Evolutionary conservation across 2,888 invertebrate species (phyloP).

Genomic region (Nasonovia ribisnigri): DNA sequence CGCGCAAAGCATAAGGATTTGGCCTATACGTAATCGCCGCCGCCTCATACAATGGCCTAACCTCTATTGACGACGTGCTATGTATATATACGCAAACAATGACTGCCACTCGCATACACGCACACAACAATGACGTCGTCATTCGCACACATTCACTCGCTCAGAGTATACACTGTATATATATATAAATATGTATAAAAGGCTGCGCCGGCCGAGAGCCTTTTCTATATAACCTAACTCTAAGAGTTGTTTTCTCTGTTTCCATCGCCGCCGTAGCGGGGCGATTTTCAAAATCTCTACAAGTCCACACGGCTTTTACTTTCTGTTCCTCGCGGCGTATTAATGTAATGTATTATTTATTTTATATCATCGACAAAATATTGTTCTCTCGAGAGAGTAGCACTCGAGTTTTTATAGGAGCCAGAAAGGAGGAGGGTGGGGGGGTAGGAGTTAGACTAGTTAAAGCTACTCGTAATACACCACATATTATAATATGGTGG

Average conservation of each 20-base stretch:
- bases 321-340: background rate
- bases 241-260: constrained; percentile 3
- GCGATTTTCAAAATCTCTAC: constrained; percentile 6
- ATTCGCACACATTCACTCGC: background rate
- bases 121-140: constrained; percentile 23
- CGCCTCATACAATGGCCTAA: constrained; percentile 29
- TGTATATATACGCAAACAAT: constrained; percentile 32
- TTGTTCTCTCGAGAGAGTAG: background rate
- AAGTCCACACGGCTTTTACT: background rate
- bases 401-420: background rate
- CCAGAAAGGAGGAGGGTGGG: no score
- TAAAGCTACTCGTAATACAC: background rate
- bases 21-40: constrained; percentile 30
- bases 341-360: constrained; percentile 4
- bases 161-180: background rate
- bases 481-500: background rate
- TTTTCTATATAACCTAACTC: background rate
- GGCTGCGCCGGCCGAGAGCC: background rate
- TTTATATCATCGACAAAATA: background rate
- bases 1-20: constrained; percentile 31
- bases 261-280: background rate
- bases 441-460: background rate
- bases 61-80: constrained; percentile 33
- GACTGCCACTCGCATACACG: constrained; percentile 7
- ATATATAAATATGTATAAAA: background rate